Percentiles rank a stretch among this genome's conserved stretches.
These are phyloP conservation scores for Alviniconcha marisindica DNA, from an alignment of 1,140 invertebrate genomes.

Conservation along the genomic window DNA sequence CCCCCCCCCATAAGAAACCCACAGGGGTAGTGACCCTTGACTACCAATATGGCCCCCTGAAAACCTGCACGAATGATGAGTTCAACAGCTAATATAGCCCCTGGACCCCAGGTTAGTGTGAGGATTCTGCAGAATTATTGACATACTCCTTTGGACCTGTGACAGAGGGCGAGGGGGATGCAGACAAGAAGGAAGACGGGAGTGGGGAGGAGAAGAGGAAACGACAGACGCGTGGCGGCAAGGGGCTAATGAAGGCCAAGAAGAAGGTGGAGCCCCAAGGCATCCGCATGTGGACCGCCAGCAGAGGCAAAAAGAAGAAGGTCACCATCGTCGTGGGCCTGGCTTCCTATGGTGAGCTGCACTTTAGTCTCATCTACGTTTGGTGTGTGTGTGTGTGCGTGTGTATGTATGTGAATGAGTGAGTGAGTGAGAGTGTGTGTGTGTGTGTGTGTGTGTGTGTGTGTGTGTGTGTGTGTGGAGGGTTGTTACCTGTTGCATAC, in stretches of 20 bases:
- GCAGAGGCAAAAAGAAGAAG: conserved; percentile 98
- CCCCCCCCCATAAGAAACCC: no score
- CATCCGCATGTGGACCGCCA: conserved; percentile 89
- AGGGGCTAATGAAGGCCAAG: conserved; percentile 91
- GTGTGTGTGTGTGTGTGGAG: no score
- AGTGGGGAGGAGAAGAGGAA: conserved; percentile 90
- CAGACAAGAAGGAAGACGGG: conserved; percentile 77
- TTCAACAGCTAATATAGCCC: no score
- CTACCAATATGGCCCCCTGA: no score
- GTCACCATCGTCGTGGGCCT: conserved; percentile 87
- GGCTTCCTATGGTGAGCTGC: conserved; percentile 92
- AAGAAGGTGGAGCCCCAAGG: conserved; percentile 87
- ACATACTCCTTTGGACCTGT: no score
- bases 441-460: no score
- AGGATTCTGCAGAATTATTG: no score
- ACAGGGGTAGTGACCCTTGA: no score
- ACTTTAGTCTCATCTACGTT: background rate
- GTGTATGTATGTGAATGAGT: background rate
- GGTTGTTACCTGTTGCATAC: no score
- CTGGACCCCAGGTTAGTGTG: no score
- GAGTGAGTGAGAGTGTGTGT: no score
- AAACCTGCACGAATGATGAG: no score
- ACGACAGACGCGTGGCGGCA: conserved; percentile 88
- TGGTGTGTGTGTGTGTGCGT: background rate
- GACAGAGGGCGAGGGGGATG: conserved; percentile 73